Conservation (phyloP, 1,140 invertebrate genomes). For the Zaprionus kolodkinae region DNA sequence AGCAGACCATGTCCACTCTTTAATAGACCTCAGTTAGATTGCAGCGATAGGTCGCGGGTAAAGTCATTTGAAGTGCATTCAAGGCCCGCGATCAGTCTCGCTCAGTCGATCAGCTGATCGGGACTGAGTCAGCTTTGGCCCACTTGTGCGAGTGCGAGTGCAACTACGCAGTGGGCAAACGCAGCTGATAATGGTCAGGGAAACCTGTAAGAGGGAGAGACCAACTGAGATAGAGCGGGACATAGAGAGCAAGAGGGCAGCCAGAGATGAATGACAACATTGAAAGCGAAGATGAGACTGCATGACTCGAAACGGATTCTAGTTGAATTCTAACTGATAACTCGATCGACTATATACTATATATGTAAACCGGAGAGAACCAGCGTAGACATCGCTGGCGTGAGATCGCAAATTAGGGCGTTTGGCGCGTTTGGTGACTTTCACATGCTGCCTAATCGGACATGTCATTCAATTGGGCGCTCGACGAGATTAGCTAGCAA, state of each 20-base stretch:
- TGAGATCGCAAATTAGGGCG: neutral
- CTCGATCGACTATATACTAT: neutral
- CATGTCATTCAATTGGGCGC: conserved; percentile 1
- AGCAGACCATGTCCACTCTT: neutral
- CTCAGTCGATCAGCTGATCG: neutral
- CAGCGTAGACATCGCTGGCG: neutral
- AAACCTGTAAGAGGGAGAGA: neutral
- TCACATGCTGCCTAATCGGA: neutral
- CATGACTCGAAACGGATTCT: neutral
- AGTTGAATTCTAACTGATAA: neutral
- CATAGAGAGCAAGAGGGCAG: too few species aligned
- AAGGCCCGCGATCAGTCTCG: neutral
- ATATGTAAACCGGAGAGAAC: neutral
- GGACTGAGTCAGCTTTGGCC: neutral
- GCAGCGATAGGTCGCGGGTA: neutral
- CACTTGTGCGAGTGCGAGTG: conserved; percentile 6
- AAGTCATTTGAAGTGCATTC: conserved; percentile 46
- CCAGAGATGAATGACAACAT: neutral
- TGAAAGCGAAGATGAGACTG: neutral
- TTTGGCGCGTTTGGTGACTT: neutral
- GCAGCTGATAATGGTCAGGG: neutral
- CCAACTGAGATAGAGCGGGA: neutral
- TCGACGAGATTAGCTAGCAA: neutral
- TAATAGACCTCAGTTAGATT: neutral
- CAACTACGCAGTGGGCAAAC: conserved; percentile 6